Evolutionary conservation across 2,113 vertebrate genomes (phyloP).

Genomic region (Perognathus longimembris): DNA sequence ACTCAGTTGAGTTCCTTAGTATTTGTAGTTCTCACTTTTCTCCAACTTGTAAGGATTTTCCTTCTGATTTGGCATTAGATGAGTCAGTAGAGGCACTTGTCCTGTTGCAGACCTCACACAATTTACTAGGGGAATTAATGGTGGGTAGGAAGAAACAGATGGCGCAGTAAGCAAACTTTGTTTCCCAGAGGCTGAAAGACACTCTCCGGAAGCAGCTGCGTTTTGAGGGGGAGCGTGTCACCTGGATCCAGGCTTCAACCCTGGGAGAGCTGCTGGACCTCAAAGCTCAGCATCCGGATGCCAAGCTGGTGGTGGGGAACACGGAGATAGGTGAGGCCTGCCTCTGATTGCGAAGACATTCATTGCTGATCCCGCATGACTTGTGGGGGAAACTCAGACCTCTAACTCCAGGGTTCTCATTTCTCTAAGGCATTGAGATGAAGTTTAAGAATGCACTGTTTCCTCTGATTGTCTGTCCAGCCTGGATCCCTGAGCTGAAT

Average conservation of each 20-base stretch:
- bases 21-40: neutral
- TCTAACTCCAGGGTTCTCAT: conserved; percentile 30
- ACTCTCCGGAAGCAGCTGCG: conserved; percentile 83
- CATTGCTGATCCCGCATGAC: rapidly evolving
- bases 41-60: too few relatives aligned
- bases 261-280: conserved; percentile 90
- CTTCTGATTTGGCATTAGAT: neutral
- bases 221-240: conserved; percentile 91
- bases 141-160: neutral
- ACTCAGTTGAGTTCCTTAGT: neutral
- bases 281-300: conserved; percentile 90
- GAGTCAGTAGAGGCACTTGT: neutral
- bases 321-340: conserved; percentile 95
- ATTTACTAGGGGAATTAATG: neutral
- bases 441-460: conserved; percentile 96
- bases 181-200: conserved; percentile 88
- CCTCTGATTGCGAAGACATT: rapidly evolving
- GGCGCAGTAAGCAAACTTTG: rapidly evolving
- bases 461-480: conserved; percentile 93
- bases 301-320: conserved; percentile 96
- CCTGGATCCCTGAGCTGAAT: conserved; percentile 93
- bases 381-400: neutral
- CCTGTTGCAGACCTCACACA: neutral
- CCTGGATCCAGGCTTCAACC: conserved; percentile 93
- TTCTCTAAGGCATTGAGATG: conserved; percentile 92